Evolutionary conservation across 2,113 vertebrate species (phyloP).

Genomic region (Thinocorus orbignyianus): DNA sequence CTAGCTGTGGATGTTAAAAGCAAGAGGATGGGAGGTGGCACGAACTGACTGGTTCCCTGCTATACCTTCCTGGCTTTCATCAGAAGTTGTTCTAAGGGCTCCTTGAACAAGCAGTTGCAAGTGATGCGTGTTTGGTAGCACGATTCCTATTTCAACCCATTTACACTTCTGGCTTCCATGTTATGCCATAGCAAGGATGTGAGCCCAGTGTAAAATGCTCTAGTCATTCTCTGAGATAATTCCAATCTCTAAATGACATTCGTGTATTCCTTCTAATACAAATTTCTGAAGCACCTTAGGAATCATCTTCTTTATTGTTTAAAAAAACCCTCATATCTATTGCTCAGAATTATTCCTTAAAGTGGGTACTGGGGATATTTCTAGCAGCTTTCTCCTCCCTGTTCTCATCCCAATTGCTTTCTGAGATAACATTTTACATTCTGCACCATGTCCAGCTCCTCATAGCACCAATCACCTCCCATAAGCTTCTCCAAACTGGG

Average conservation of each 20-base stretch:
- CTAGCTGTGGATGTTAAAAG: background rate
- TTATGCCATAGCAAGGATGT: background rate
- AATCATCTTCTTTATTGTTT: background rate
- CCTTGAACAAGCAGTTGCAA: background rate
- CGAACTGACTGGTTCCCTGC: background rate
- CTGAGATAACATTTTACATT: background rate
- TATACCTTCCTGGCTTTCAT: background rate
- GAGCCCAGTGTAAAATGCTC: background rate
- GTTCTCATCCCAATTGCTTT: background rate
- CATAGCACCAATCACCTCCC: background rate
- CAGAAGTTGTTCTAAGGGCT: background rate
- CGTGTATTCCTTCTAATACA: background rate
- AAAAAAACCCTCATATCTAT: accelerated
- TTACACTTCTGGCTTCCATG: background rate
- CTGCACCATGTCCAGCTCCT: background rate
- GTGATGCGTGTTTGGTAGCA: background rate
- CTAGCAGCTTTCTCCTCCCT: background rate
- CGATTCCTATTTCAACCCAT: background rate
- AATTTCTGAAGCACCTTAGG: background rate
- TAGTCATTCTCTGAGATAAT: background rate
- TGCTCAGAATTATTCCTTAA: background rate
- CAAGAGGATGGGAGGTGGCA: background rate
- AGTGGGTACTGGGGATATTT: background rate
- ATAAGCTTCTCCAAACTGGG: background rate
- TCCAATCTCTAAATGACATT: background rate